phyloP scores from a whole-genome alignment of 2,888 invertebrate genomes.

The Ectropis crepuscularia region DNA sequence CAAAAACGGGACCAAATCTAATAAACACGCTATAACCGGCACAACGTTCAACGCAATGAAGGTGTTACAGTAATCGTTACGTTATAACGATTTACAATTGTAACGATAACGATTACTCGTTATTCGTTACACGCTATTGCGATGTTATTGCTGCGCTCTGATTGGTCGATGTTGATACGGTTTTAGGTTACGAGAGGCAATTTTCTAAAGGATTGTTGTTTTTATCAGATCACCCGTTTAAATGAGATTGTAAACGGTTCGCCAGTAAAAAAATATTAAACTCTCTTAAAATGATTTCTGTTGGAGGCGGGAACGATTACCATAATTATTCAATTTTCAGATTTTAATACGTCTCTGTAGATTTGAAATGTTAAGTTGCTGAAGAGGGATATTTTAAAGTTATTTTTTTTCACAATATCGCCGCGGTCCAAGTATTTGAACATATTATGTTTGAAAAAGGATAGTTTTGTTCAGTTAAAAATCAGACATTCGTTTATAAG shows the following conservation, averaged over 20 bases:
- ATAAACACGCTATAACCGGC: slow-evolving; percentile 71
- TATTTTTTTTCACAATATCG: not conserved
- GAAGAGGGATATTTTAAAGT: not conserved
- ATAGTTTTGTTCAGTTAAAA: too few species aligned
- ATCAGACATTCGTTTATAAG: too few species aligned
- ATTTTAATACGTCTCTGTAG: slow-evolving; percentile 10
- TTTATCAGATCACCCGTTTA: slow-evolving; percentile 13
- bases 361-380: slow-evolving; percentile 5
- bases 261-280: slow-evolving; percentile 21
- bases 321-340: slow-evolving; percentile 23
- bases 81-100: slow-evolving; percentile 64
- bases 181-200: slow-evolving; percentile 29
- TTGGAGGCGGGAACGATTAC: not conserved
- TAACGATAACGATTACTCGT: slow-evolving; percentile 55
- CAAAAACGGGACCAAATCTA: slow-evolving; percentile 59
- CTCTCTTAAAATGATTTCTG: slow-evolving; percentile 10
- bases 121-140: slow-evolving; percentile 45
- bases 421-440: too few species aligned
- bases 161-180: slow-evolving; percentile 42
- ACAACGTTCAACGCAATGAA: slow-evolving; percentile 53
- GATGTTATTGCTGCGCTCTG: slow-evolving; percentile 40
- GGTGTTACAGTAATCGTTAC: slow-evolving; percentile 61
- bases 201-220: slow-evolving; percentile 26
- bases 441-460: too few species aligned
- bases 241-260: slow-evolving; percentile 20